Evolutionary conservation across 2,797 vertebrate genomes (phyloP).

Genomic region (Agapornis canus): DNA sequence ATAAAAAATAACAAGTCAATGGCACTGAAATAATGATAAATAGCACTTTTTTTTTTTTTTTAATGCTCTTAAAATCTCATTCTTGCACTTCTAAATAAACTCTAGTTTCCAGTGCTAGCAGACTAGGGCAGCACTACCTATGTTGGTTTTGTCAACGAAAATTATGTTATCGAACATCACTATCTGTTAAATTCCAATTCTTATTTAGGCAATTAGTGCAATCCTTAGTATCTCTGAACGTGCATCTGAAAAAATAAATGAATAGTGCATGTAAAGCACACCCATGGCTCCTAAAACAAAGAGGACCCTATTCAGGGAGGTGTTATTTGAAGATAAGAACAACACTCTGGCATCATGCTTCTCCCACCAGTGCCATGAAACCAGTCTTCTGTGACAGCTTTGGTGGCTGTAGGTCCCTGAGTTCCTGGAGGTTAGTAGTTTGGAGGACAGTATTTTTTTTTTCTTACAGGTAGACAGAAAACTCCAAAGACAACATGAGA

Average conservation of each 20-base stretch:
- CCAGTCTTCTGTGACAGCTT: conserved; percentile 14
- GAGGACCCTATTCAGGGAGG: conserved; percentile 10
- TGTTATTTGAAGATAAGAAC: conserved; percentile 37
- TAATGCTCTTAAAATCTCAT: conserved; percentile 18
- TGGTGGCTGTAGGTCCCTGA: not conserved
- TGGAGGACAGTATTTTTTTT: not conserved
- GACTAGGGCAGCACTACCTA: not conserved
- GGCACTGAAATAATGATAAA: conserved; percentile 52
- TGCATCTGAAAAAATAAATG: conserved; percentile 36
- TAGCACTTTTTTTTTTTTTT: conserved; percentile 56
- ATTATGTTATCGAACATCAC: not conserved
- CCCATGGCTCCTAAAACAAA: conserved; percentile 28
- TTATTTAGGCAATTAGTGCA: conserved; percentile 56
- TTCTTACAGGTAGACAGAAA: not conserved
- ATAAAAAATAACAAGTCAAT: conserved; percentile 67
- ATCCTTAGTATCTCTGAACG: conserved; percentile 26
- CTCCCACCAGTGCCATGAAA: not conserved
- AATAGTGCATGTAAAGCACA: not conserved
- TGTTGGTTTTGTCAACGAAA: conserved; percentile 24
- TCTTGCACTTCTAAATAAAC: conserved; percentile 9
- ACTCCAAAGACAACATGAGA: not conserved
- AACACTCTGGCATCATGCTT: not conserved
- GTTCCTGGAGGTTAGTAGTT: not conserved
- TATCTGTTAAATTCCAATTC: conserved; percentile 46
- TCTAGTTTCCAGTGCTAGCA: conserved; percentile 4